Conservation (phyloP, 2,888 invertebrate species). For the Platypus cylindrus region DNA sequence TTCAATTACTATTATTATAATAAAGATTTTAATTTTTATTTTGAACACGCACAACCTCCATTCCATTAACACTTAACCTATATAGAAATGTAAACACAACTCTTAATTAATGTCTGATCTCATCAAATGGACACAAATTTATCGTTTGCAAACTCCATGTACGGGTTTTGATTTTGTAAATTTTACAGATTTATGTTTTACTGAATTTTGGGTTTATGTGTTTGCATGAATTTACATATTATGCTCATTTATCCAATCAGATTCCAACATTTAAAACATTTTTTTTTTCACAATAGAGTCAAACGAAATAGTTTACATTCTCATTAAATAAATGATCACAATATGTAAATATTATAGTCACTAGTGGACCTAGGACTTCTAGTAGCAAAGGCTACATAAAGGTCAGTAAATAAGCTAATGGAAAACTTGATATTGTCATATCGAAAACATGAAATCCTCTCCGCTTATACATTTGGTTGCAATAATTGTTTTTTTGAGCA, state of each 20-base stretch:
- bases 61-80: conserved; percentile 9
- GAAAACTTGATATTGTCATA: no score
- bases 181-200: no score
- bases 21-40: conserved; percentile 3
- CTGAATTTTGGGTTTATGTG: conserved; percentile 20
- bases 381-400: conserved; percentile 36
- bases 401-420: conserved; percentile 28
- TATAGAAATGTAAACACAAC: conserved; percentile 1
- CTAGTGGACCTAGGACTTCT: conserved; percentile 31
- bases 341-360: conserved; percentile 10
- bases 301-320: no score
- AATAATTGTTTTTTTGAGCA: conserved; percentile 5
- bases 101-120: background rate
- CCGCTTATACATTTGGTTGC: conserved; percentile 4
- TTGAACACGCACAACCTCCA: conserved; percentile 9
- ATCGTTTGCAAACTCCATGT: conserved; percentile 17
- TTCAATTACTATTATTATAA: conserved; percentile 1
- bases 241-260: conserved; percentile 9
- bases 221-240: conserved; percentile 26
- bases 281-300: conserved; percentile 3
- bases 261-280: conserved; percentile 20
- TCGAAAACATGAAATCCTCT: conserved; percentile 11
- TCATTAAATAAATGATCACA: conserved; percentile 8
- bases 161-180: conserved; percentile 4
- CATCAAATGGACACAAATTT: conserved; percentile 11